Evolutionary conservation across 2,797 vertebrate genomes (phyloP), one percentile per base, ranked within the genome.

Genomic region (Sphenodon punctatus): DNA sequence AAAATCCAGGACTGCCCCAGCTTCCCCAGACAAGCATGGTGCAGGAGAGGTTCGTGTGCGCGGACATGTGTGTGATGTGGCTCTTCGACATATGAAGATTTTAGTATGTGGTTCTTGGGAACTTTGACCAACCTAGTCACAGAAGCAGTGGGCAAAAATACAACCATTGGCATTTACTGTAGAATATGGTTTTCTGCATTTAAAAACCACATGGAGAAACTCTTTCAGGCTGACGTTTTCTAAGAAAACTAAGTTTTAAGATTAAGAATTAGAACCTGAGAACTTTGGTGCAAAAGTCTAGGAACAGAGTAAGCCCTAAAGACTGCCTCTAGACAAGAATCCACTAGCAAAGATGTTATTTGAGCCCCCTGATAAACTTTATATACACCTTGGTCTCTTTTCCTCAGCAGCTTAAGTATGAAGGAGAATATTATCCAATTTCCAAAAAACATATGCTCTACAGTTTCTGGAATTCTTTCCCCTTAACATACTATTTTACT

Each of bases 271-370:
- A 36, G 38, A 32, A 80, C 77, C 4, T 6, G 17, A n/a, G 61
- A 82, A 58, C 65, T 93, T 82, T 89, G 78, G 78, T 77, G 60
- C n/a, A 88, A 87, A 88, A 82, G 49, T 25, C 76, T 60, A 74
- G 56, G 69, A 91, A 73, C 82, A 82, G 82, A 88, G 91, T 65
- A 83, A 74, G 53, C 60, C 85, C 60, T 25, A 49, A 67, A 67
- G 34, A 55, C 64, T 66, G 41, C 81, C 89, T 91, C 66, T 61
- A 86, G 34, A 38, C 59, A 65, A 12, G 65, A 42, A 65, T 32
- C 19, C 61, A 65, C 74, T 15, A 75, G 56, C 49, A 75, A 79
- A 88, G 82, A 49, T 7, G 59, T 39, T 80, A 58, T 61, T 64
- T 89, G 76, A 80, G n/a, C 39, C 41, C 22, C 49, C 34, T 72